phyloP scores from a whole-genome alignment of 2,113 vertebrate genomes.

The Entomyzon cyanotis region DNA sequence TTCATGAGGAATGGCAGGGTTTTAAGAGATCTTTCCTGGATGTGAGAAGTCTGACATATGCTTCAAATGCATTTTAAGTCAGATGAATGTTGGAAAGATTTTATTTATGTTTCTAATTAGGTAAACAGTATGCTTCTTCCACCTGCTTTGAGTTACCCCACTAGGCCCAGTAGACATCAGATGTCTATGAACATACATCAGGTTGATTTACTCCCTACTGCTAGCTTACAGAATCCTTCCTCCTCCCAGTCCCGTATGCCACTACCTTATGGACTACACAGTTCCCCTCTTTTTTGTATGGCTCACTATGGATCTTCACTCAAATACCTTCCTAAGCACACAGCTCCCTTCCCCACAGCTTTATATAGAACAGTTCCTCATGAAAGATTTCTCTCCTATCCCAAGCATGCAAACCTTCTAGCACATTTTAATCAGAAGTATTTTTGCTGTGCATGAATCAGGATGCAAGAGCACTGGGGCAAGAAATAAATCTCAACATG shows the following conservation, averaged over 20 bases:
- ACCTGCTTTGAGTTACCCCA: constrained; percentile 52
- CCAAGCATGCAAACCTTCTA: not conserved
- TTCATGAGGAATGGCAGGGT: not conserved
- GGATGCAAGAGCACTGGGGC: not conserved
- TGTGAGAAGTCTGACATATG: constrained; percentile 51
- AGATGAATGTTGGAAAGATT: constrained; percentile 47
- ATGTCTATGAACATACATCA: not conserved
- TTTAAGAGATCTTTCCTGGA: not conserved
- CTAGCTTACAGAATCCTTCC: not conserved
- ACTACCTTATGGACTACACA: not conserved
- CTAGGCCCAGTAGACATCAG: constrained; percentile 32
- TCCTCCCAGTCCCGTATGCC: not conserved
- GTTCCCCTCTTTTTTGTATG: not conserved
- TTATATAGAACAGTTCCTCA: not conserved
- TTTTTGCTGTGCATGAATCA: not conserved
- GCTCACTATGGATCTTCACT: not conserved
- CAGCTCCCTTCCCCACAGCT: not conserved
- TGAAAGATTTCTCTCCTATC: not conserved
- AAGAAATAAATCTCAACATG: constrained; percentile 26
- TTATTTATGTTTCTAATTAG: constrained; percentile 65
- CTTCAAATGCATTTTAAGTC: constrained; percentile 40
- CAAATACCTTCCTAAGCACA: not conserved
- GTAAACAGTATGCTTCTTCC: constrained; percentile 63
- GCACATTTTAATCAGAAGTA: not conserved
- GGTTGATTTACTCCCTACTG: constrained; percentile 7